Percentiles rank a stretch among this genome's conserved stretches.
These are phyloP conservation scores for Nyctalus aviator DNA, from an alignment of 2,797 vertebrate species.

Conservation along the genomic window DNA sequence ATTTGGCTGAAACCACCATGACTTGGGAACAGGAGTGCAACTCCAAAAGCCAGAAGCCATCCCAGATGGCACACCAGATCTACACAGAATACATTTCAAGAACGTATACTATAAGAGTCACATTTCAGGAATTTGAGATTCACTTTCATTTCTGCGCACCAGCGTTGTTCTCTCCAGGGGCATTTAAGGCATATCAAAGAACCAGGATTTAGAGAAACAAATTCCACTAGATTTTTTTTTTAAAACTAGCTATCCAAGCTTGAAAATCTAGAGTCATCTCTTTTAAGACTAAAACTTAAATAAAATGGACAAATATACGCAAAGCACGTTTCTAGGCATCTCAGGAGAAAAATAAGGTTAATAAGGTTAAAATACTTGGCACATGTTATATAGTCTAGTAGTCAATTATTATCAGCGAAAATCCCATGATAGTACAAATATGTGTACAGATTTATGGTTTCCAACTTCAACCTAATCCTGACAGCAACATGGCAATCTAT, in stretches of 20 bases:
- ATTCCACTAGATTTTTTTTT: constrained; percentile 76
- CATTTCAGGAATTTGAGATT: constrained; percentile 84
- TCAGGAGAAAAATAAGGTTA: constrained; percentile 20
- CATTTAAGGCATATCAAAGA: constrained; percentile 81
- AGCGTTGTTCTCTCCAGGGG: constrained; percentile 64
- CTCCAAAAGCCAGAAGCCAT: constrained; percentile 83
- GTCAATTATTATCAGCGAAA: background rate
- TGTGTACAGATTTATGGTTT: constrained; percentile 10
- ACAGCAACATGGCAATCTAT: background rate
- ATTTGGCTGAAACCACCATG: constrained; percentile 84
- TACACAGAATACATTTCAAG: constrained; percentile 85
- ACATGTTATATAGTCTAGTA: background rate
- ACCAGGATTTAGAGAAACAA: constrained; percentile 73
- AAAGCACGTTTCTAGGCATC: background rate
- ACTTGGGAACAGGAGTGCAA: constrained; percentile 83
- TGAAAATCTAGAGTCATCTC: constrained; percentile 79
- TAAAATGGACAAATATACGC: constrained; percentile 28
- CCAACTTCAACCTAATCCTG: background rate
- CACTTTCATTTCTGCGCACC: constrained; percentile 68
- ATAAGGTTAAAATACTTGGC: background rate
- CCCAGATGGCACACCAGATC: constrained; percentile 83
- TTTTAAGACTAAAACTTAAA: constrained; percentile 82
- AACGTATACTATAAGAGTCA: constrained; percentile 81
- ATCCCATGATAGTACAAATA: background rate
- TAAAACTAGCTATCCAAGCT: constrained; percentile 68